Conservation (phyloP, 2,888 invertebrate species). For the Lepidochrysops patricia region DNA sequence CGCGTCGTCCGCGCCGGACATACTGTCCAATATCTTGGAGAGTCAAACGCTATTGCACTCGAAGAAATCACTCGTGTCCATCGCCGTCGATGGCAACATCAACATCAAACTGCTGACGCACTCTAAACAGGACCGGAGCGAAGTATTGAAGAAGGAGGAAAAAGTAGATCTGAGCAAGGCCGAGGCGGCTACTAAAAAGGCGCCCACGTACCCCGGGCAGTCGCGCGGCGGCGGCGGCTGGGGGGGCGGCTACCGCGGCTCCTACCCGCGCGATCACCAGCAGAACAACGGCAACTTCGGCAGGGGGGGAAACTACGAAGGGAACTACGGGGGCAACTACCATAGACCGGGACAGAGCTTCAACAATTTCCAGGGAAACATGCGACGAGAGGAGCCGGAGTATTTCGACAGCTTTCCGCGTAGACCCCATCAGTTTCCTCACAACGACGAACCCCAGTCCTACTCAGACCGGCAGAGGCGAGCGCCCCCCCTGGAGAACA, state of each 20-base stretch:
- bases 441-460: constrained; percentile 31
- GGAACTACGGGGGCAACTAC: constrained; percentile 31
- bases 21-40: constrained; percentile 81
- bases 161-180: constrained; percentile 38
- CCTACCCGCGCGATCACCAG: constrained; percentile 40
- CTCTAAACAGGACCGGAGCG: constrained; percentile 15
- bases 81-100: constrained; percentile 77
- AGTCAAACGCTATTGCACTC: constrained; percentile 82
- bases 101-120: constrained; percentile 55
- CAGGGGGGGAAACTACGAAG: constrained; percentile 28
- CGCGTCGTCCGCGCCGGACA: constrained; percentile 69
- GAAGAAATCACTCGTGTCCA: constrained; percentile 72
- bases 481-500: constrained; percentile 19
- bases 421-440: constrained; percentile 39
- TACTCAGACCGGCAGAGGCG: constrained; percentile 30
- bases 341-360: constrained; percentile 31
- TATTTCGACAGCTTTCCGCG: constrained; percentile 36
- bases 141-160: constrained; percentile 21
- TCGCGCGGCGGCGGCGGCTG: constrained; percentile 66
- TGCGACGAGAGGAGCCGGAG: constrained; percentile 36
- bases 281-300: constrained; percentile 24
- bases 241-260: constrained; percentile 57
- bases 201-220: constrained; percentile 78
- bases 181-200: constrained; percentile 53
- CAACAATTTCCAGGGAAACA: constrained; percentile 25